Conservation (phyloP, 2,797 vertebrate species). For the Clamator glandarius region DNA sequence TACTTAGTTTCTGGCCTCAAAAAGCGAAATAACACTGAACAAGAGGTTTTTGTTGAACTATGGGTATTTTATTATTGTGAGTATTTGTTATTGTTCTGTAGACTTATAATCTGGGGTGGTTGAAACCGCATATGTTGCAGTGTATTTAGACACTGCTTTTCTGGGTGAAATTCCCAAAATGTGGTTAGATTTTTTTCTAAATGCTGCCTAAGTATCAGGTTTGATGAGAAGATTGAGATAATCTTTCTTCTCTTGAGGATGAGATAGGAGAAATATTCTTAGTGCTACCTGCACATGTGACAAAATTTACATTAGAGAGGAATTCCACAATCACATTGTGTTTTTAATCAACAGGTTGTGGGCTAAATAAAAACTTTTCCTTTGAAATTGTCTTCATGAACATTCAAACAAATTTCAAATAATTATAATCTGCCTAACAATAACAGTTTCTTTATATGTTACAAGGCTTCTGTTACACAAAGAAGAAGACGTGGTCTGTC, state of each 20-base stretch:
- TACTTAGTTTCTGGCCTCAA: neutral
- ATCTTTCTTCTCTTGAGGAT: neutral
- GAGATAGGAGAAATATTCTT: neutral
- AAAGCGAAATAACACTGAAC: neutral
- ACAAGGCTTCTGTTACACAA: neutral
- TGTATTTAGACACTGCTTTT: conserved; percentile 30
- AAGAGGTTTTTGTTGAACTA: neutral
- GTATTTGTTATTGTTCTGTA: neutral
- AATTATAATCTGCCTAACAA: neutral
- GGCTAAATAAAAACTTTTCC: neutral
- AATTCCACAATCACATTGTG: neutral
- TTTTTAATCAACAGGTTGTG: neutral
- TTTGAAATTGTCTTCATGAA: neutral
- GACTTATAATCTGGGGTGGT: neutral
- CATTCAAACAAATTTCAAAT: neutral
- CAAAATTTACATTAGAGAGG: neutral
- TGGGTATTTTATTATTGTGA: neutral
- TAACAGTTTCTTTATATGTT: neutral
- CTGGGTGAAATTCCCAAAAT: neutral
- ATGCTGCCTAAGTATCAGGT: neutral
- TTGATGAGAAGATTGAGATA: conserved; percentile 24
- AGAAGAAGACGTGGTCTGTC: neutral
- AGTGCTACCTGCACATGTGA: neutral
- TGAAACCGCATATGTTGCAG: neutral
- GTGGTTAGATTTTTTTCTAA: neutral